Base-by-base conservation (phyloP, 2,797 vertebrate species). In the Parauchenoglanis ngamensis region DNA sequence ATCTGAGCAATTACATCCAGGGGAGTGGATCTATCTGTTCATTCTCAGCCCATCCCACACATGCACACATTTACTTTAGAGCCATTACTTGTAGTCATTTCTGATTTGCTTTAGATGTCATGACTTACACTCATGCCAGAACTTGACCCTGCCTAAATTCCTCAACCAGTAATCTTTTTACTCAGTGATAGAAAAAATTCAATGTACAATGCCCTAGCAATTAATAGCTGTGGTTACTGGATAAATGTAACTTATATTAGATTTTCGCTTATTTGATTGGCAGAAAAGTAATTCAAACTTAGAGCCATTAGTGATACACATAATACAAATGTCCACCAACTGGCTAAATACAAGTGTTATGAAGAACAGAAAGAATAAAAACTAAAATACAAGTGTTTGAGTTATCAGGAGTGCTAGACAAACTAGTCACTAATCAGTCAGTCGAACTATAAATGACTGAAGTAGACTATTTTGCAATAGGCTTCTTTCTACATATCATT, bases 1-100 rank as follows among this genome's bases (percentile, higher is more conserved):
- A 95, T 96, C 94, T 94, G 87, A 92, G 93, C 94, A 95, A 95
- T 94, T 95, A 95, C 92, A 93, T 90, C 88, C 88, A 90, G 92
- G 92, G 91, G 92, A 94, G 92, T 68, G 72, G 92, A 95, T 94
- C 93, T 93, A 91, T 92, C 91, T 91, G 93, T 93, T 93, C 92
- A 85, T 93, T 93, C 92, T 92, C 93, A 88, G 72, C 82, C 57
- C 84, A 79, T 73, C 35, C 87, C 92, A 92, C 82, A 88, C 87
- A 92, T 90, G 25, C 54, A 83, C 87, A 75, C 82, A 65, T 56
- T 59, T 63, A 78, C 82, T 83, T 67, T 83, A 83, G 46, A 83
- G 5, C 46, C 46, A 83, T 83, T 83, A 68, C 81, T 68, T 83
- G 81, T 68, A 83, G 46, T 83, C 63, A 52, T 83, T 83, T 68